Base-by-base conservation (phyloP, 1,140 invertebrate genomes). In the Andrena cerasifolii region DNA sequence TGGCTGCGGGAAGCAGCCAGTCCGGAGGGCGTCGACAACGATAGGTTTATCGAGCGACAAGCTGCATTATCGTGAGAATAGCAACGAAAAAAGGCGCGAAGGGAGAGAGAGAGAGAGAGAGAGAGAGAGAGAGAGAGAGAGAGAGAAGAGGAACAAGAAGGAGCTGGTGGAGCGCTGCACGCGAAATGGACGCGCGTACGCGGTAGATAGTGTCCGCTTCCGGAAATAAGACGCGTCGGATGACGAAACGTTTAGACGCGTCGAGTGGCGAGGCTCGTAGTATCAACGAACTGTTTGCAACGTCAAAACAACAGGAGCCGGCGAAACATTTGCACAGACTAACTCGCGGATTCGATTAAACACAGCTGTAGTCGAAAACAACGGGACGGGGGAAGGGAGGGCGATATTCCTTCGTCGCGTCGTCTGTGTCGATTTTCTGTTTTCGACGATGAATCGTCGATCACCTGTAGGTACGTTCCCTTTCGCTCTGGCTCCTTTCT, bases 1-100 rank as follows among this genome's bases (percentile, higher is more conserved):
- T 51, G 18, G n/a, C 18, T n/a, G 79, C 88, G 86, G 87, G 82
- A 89, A 88, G 81, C 82, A 78, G 82, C 81, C 80, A 45, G 85
- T 65, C 84, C 54, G 78, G 86, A 88, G 84, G 88, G 88, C 88
- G 88, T 89, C 79, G 82, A 88, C 85, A 67, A 74, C 58, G 87
- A 89, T 89, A 89, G 78, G 82, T 89, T 89, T 88, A 88, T 89
- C 84, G 72, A 72, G 45, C 43, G 73, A 62, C 79, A 71, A 59
- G 58, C 63, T 70, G 77, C 79, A 71, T 84, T 87, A 87, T 87
- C 87, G 76, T 76, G 56, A 67, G 66, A 75, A 80, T 47, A 70
- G 36, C 33, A 5, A 65, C 16, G 6, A 63, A 61, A 51, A 51
- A 40, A n/a, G n/a, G n/a, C n/a, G n/a, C n/a, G n/a, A n/a, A n/a